Base-by-base conservation (phyloP, 2,113 vertebrate genomes). In the Embiotoca jacksoni region DNA sequence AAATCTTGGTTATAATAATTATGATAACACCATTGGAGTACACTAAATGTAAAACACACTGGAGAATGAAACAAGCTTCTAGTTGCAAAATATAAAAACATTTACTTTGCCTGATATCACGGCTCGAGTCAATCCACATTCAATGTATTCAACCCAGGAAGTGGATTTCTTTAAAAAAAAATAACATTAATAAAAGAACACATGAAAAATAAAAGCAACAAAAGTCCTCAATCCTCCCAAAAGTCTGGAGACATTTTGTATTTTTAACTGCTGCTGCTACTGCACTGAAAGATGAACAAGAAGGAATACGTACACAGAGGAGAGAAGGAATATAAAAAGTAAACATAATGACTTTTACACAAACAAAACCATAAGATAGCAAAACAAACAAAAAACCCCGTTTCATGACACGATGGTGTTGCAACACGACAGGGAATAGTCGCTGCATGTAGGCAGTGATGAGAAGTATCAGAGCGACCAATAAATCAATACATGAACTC, bases 301-400 rank as follows among this genome's bases (percentile, higher is more conserved):
- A 83, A 76, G 9, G 63, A 67, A 66, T 88, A 89, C 91, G 90
- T 90, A 90, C 86, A 93, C 90, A 94, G 81, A 95, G 83, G 86
- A 80, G 83, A 87, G 83, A 77, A 77, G 67, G 63, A 88, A 89
- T 91, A 90, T 86, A 94, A 92, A 93, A 95, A 93, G 94, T 94
- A 95, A 95, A 95, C 94, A 94, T 95, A 85, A 82, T 93, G 94
- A 95, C 94, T 94, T 94, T 92, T 92, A 92, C 90, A 89, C 91
- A 88, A 85, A 92, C 89, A 93, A 78, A 87, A 90, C 35, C 23
- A 90, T 81, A 84, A 87, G 57, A 89, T 83, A 89, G 90, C 50
- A 80, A 94, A 94, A 61, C 32, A 69, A 39, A 77, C 54, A 68
- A 16, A 37, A 95, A 95, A 96, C 93, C 93, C 89, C 92, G 88